Base-by-base conservation (phyloP, 1,140 invertebrate genomes). In the Drosophila ficusphila region DNA sequence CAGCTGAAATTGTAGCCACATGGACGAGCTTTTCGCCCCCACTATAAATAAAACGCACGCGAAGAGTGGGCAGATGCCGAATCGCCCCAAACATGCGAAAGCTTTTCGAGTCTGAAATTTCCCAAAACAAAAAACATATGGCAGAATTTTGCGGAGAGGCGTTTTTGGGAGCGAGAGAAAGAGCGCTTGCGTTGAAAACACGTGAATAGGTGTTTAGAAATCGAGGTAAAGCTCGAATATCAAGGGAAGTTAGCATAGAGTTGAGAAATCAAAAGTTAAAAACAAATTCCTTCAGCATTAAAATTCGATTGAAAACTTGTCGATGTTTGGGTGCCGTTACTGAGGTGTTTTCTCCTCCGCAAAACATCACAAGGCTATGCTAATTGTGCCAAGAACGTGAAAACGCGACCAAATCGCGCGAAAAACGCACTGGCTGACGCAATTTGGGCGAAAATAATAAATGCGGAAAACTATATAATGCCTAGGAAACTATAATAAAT, bases 71-170 rank as follows among this genome's bases (percentile, higher is more conserved):
- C 49, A 27, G 8, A 12, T 52, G 56, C 51, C 25, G 31, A 58
- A 33, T 16, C 16, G 11, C 53, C 27, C 51, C 70, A 76, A 62
- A 60, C 34, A 48, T 16, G 29, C 18, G 3, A 57, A 44, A 49
- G 41, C 46, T 56, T 14, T 23, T 29, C 2, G 27, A 42, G 31
- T 36, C 61, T 47, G 14, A 81, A 85, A 86, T 88, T 88, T 88
- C 78, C 82, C 82, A 86, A 76, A 86, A 86, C 82, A 86, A 88
- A 86, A 68, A 86, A 88, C 83, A 88, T 47, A 68, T 82, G 82
- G 31, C 7, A 5, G 8, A 53, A 42, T 67, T 67, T 12, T 41
- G 31, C 54, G 19, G 14, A 62, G 58, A 47, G 39, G 5, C 4
- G 7, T 42, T n/a, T n/a, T n/a, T 12, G 53, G 34, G 53, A 34